These are phyloP conservation scores for Aromia moschata DNA, from an alignment of 2,888 invertebrate genomes.

Conservation along the genomic window DNA sequence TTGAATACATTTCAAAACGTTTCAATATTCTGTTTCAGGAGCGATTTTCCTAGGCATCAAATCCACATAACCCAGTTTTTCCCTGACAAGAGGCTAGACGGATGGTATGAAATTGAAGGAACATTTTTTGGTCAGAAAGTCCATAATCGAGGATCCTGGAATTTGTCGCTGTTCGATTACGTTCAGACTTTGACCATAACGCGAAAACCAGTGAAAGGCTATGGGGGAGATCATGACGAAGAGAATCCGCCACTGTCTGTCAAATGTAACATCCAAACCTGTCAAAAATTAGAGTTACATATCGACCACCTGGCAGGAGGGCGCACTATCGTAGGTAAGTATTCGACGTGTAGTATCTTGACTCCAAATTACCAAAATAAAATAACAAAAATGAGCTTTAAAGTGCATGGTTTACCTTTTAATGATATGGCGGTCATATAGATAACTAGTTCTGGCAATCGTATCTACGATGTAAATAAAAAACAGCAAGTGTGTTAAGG, in stretches of 20 bases:
- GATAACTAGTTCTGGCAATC: too few species aligned
- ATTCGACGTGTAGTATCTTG: too few species aligned
- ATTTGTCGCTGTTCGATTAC: slow-evolving; percentile 75
- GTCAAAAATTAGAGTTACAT: slow-evolving; percentile 81
- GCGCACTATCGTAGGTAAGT: slow-evolving; percentile 71
- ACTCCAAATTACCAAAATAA: too few species aligned
- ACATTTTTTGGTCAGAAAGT: slow-evolving; percentile 71
- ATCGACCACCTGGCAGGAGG: slow-evolving; percentile 78
- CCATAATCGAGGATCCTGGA: slow-evolving; percentile 76
- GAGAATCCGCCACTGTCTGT: slow-evolving; percentile 66
- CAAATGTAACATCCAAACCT: slow-evolving; percentile 76
- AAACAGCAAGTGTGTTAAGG: too few species aligned
- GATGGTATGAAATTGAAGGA: slow-evolving; percentile 73
- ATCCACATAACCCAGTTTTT: slow-evolving; percentile 84
- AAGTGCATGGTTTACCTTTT: too few species aligned
- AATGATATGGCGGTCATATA: too few species aligned
- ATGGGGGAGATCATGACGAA: slow-evolving; percentile 49
- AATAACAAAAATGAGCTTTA: too few species aligned
- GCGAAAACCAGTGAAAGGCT: slow-evolving; percentile 64
- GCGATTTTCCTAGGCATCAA: slow-evolving; percentile 70
- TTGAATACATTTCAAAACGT: neutral
- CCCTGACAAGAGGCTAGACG: slow-evolving; percentile 79
- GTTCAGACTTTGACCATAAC: slow-evolving; percentile 74
- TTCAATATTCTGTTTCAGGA: slow-evolving; percentile 62
- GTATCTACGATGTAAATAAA: too few species aligned